These are phyloP conservation scores for Lepisosteus osseus DNA, from an alignment of 2,113 vertebrate species.

Conservation along the genomic window DNA sequence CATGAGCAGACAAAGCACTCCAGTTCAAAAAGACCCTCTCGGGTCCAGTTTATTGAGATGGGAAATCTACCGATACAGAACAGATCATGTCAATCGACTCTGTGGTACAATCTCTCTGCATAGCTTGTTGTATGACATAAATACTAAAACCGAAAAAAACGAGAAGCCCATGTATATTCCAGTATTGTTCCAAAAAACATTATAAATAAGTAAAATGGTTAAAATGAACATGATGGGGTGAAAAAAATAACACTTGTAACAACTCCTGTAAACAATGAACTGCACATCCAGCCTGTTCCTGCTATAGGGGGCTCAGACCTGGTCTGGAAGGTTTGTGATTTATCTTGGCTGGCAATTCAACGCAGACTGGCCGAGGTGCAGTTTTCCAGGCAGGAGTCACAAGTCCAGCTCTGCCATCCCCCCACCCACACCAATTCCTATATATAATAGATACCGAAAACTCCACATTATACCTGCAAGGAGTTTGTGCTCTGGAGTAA, in stretches of 20 bases:
- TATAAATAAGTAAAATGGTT: conserved; percentile 5
- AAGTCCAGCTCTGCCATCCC: too few species aligned
- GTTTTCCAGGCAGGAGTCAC: too few species aligned
- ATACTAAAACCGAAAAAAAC: conserved; percentile 11
- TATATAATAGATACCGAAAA: too few species aligned
- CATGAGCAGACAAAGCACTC: neutral
- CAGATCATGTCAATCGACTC: conserved; percentile 8
- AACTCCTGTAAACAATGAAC: neutral
- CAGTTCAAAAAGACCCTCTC: conserved; percentile 9
- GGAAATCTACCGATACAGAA: conserved; percentile 41
- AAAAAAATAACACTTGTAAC: neutral
- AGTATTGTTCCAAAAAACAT: neutral
- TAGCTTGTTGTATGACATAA: too few species aligned
- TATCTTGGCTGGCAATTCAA: too few species aligned
- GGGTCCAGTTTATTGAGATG: conserved; percentile 65
- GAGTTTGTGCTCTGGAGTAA: too few species aligned
- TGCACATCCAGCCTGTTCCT: neutral
- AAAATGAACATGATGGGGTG: neutral
- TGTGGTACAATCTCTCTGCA: too few species aligned
- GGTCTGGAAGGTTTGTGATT: too few species aligned
- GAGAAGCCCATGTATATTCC: conserved; percentile 2
- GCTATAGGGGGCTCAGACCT: too few species aligned
- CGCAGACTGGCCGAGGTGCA: too few species aligned
- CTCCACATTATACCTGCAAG: too few species aligned
- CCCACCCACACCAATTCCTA: too few species aligned